Conservation (phyloP, 2,113 vertebrate species). For the Phyllostomus hastatus region DNA sequence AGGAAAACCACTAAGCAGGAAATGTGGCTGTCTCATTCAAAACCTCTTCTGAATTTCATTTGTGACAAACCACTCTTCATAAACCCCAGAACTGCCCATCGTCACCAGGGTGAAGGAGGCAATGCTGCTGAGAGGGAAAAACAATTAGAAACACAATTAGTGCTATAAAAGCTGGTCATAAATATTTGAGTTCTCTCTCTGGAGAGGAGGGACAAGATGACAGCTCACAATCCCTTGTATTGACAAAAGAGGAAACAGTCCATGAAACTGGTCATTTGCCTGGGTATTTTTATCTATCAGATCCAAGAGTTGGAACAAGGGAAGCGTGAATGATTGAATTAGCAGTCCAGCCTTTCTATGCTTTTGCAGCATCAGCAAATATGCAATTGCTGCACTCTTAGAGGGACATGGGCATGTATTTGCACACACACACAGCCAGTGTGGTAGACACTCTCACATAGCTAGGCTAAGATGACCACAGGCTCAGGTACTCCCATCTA, state of each 20-base stretch:
- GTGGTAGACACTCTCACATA: neutral
- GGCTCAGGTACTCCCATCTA: neutral
- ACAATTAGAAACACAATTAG: conserved; percentile 81
- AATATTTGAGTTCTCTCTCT: conserved; percentile 70
- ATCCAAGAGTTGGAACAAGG: conserved; percentile 57
- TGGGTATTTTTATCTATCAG: conserved; percentile 72
- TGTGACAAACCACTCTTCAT: conserved; percentile 73
- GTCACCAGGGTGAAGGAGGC: conserved; percentile 28
- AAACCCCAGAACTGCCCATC: conserved; percentile 66
- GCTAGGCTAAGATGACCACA: neutral
- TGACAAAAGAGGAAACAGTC: conserved; percentile 77
- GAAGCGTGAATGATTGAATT: conserved; percentile 68
- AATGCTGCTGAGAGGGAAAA: conserved; percentile 56
- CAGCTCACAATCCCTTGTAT: conserved; percentile 67
- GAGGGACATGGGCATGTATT: neutral
- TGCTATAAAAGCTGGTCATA: conserved; percentile 67
- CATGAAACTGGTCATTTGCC: conserved; percentile 74
- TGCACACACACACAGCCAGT: neutral
- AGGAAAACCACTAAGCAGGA: conserved; percentile 67
- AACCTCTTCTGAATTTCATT: conserved; percentile 58
- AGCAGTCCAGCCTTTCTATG: neutral
- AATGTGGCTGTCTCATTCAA: conserved; percentile 45
- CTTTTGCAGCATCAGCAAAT: conserved; percentile 58
- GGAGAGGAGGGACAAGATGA: conserved; percentile 63
- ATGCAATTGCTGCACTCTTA: neutral